These are phyloP conservation scores for Galagoides demidoff DNA, from an alignment of 2,797 vertebrate species.

Conservation along the genomic window DNA sequence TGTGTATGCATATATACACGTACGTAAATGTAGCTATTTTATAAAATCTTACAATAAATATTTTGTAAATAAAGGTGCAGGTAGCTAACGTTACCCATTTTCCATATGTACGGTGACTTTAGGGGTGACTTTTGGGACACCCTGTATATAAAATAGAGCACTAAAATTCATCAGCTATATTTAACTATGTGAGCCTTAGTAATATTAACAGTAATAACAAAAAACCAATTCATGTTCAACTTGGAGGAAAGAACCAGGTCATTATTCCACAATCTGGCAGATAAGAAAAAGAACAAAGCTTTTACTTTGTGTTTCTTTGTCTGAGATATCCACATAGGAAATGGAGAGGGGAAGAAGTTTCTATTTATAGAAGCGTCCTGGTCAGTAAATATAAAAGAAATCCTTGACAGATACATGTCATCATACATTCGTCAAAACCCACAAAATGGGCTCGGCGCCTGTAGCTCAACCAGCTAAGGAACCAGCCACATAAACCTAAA, in stretches of 20 bases:
- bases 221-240: background rate
- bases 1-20: background rate
- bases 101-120: no score
- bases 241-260: background rate
- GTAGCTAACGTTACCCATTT: no score
- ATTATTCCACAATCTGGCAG: background rate
- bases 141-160: background rate
- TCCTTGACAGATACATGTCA: background rate
- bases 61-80: no score
- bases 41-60: no score
- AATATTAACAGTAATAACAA: background rate
- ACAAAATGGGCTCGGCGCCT: no score
- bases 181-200: background rate
- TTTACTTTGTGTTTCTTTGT: slow-evolving; percentile 2
- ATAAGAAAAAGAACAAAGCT: background rate
- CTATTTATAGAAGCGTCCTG: background rate
- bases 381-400: background rate
- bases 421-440: background rate
- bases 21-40: background rate
- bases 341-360: background rate
- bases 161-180: background rate
- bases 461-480: no score
- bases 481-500: no score
- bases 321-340: background rate
- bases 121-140: no score